Conservation (phyloP, 2,888 invertebrate species). For the Pandemis heparana region DNA sequence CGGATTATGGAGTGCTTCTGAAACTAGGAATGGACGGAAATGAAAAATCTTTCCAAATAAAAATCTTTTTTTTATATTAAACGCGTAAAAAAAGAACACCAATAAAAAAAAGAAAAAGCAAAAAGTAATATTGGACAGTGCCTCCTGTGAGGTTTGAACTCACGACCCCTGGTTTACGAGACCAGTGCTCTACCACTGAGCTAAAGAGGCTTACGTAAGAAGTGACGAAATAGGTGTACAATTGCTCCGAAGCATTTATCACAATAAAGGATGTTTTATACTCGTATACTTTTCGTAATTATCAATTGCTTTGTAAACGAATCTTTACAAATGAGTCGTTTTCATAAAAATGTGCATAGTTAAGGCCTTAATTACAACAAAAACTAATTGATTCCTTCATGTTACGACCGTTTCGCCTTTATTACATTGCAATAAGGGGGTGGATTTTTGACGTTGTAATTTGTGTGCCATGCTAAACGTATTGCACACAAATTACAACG, state of each 20-base stretch:
- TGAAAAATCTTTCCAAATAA: slow-evolving; percentile 14
- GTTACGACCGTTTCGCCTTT: too few relatives aligned
- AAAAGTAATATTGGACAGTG: slow-evolving; percentile 45
- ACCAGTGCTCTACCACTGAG: slow-evolving; percentile 94
- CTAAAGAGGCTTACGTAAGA: slow-evolving; percentile 87
- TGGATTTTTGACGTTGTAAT: too few relatives aligned
- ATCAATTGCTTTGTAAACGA: too few relatives aligned
- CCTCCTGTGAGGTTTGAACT: slow-evolving; percentile 82
- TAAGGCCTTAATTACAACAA: too few relatives aligned
- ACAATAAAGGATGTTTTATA: too few relatives aligned
- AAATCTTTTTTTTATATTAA: slow-evolving; percentile 19
- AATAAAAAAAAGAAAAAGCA: slow-evolving; percentile 36
- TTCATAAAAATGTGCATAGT: too few relatives aligned
- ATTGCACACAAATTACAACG: too few relatives aligned
- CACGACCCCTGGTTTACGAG: slow-evolving; percentile 93
- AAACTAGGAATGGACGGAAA: slow-evolving; percentile 17
- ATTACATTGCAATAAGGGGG: too few relatives aligned
- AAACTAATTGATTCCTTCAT: too few relatives aligned
- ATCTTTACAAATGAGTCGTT: too few relatives aligned
- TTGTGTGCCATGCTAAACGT: too few relatives aligned
- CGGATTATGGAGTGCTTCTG: not conserved
- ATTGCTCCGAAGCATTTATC: not conserved
- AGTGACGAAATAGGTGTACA: slow-evolving; percentile 53
- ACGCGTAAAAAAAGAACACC: slow-evolving; percentile 27
- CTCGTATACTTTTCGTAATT: too few relatives aligned